These are phyloP conservation scores for Drosophila tripunctata DNA, from an alignment of 2,888 invertebrate genomes.

Conservation along the genomic window DNA sequence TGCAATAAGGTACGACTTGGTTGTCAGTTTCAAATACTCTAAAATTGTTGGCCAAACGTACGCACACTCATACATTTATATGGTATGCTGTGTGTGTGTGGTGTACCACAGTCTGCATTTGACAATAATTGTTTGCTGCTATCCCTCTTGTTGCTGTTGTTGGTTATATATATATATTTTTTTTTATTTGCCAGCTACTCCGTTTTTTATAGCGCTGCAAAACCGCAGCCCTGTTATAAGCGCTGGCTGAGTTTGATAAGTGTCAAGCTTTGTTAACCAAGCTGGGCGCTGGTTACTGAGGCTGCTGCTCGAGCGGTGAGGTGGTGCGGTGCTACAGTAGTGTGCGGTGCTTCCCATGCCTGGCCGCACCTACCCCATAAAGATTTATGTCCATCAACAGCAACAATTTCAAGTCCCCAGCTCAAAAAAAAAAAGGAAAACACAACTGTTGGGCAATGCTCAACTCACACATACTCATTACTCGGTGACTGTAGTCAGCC, in stretches of 20 bases:
- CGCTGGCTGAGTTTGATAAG: constrained; percentile 60
- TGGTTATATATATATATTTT: no score
- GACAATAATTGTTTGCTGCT: constrained; percentile 77
- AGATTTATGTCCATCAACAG: constrained; percentile 71
- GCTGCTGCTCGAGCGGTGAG: constrained; percentile 11
- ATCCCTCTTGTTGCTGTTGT: constrained; percentile 48
- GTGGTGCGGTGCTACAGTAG: constrained; percentile 22
- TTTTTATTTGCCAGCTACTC: constrained; percentile 53
- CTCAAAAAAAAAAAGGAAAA: constrained; percentile 17
- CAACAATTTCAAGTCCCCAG: constrained; percentile 47
- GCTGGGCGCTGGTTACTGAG: constrained; percentile 14
- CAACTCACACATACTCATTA: constrained; percentile 16
- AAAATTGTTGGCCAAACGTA: constrained; percentile 40
- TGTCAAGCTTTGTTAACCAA: constrained; percentile 65
- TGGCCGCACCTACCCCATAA: constrained; percentile 17
- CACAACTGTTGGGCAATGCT: background rate
- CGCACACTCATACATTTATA: background rate
- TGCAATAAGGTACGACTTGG: background rate
- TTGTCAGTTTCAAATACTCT: constrained; percentile 16
- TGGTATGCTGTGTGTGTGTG: constrained; percentile 18
- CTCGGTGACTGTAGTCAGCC: background rate
- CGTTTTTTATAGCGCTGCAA: constrained; percentile 59
- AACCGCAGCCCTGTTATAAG: constrained; percentile 61
- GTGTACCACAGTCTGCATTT: constrained; percentile 46
- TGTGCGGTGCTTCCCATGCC: background rate